Evolutionary conservation across 2,113 vertebrate genomes (phyloP).

Genomic region (Piliocolobus tephrosceles): DNA sequence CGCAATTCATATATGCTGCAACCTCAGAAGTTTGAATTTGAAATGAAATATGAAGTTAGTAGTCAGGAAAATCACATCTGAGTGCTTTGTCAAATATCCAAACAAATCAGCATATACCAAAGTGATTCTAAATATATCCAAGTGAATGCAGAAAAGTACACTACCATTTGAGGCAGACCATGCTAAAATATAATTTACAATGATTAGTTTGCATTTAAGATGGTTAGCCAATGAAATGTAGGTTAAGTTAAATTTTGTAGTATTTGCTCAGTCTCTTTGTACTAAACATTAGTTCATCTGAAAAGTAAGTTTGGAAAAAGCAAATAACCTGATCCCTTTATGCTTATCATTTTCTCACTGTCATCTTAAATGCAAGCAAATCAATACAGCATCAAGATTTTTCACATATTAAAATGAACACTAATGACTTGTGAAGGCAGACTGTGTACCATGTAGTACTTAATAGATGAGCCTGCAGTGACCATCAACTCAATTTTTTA

Average conservation of each 20-base stretch:
- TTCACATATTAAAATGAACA: conserved; percentile 58
- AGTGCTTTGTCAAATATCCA: conserved; percentile 61
- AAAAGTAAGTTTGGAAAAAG: conserved; percentile 56
- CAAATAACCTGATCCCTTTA: conserved; percentile 5
- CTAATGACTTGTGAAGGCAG: conserved; percentile 8
- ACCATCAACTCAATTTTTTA: conserved; percentile 45
- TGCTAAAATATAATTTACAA: conserved; percentile 73
- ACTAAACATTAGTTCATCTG: conserved; percentile 42
- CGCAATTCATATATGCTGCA: conserved; percentile 64
- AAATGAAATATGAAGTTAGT: conserved; percentile 74
- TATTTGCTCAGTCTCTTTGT: conserved; percentile 39
- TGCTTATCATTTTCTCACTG: conserved; percentile 23
- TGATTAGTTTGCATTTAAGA: conserved; percentile 71
- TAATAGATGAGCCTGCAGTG: conserved; percentile 45
- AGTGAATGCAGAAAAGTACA: conserved; percentile 67
- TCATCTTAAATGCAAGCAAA: conserved; percentile 54
- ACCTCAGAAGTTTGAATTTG: conserved; percentile 67
- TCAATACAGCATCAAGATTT: conserved; percentile 53
- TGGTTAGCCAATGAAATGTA: conserved; percentile 63
- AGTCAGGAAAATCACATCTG: conserved; percentile 62
- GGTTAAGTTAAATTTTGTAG: conserved; percentile 36
- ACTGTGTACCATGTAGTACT: conserved; percentile 15
- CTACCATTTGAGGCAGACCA: conserved; percentile 72
- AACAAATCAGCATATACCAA: conserved; percentile 52
- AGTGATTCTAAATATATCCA: conserved; percentile 67